These are phyloP conservation scores for Clamator glandarius DNA, from an alignment of 2,797 vertebrate genomes.

Conservation along the genomic window DNA sequence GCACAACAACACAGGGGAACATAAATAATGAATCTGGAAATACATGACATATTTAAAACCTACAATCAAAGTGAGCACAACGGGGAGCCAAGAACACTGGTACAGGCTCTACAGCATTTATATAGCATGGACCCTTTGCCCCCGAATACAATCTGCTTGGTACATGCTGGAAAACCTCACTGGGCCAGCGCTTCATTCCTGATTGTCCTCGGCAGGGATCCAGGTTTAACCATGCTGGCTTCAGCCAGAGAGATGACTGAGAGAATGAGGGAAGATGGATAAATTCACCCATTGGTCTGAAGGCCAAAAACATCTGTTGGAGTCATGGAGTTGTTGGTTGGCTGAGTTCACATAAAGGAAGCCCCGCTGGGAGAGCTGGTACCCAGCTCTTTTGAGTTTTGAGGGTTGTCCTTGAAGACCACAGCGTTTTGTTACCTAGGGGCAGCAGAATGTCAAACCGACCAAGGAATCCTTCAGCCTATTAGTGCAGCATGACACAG, in stretches of 20 bases:
- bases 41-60: conserved; percentile 39
- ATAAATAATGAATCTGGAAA: conserved; percentile 61
- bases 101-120: conserved; percentile 1
- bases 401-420: conserved; percentile 42
- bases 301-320: conserved; percentile 73
- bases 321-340: conserved; percentile 74
- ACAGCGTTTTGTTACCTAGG: conserved; percentile 11
- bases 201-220: conserved; percentile 60
- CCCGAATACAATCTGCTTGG: conserved; percentile 1
- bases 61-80: conserved; percentile 31
- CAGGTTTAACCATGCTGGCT: conserved; percentile 69
- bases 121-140: conserved; percentile 55
- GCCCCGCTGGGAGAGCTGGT: background rate
- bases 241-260: conserved; percentile 33
- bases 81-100: background rate
- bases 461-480: background rate
- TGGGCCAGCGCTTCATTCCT: conserved; percentile 46
- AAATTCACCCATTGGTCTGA: conserved; percentile 56
- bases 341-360: conserved; percentile 68
- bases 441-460: conserved; percentile 49
- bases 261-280: conserved; percentile 57
- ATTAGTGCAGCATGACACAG: background rate
- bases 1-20: conserved; percentile 66
- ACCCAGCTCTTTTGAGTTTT: conserved; percentile 58
- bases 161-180: conserved; percentile 67